These are phyloP conservation scores for Actenoides hombroni DNA, from an alignment of 2,113 vertebrate genomes.

Conservation along the genomic window DNA sequence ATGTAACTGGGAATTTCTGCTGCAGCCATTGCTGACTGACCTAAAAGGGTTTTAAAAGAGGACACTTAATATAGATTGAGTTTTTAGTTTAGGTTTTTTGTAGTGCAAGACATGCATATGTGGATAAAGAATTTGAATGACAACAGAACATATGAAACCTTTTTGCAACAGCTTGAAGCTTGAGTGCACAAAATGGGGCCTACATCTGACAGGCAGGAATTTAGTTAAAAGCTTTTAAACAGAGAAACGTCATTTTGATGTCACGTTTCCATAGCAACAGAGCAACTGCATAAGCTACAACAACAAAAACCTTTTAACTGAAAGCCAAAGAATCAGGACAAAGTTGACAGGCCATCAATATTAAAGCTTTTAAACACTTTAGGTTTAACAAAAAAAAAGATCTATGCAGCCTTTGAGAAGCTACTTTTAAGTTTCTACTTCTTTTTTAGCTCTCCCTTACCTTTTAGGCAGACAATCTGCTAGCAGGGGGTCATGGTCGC, in stretches of 20 bases:
- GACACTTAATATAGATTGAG: conserved; percentile 67
- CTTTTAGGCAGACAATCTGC: conserved; percentile 71
- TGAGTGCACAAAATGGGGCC: conserved; percentile 97
- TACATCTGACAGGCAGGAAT: conserved; percentile 95
- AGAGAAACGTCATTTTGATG: conserved; percentile 97
- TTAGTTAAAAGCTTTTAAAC: conserved; percentile 99
- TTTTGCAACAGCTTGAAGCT: conserved; percentile 87
- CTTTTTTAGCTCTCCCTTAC: conserved; percentile 70
- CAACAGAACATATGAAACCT: conserved; percentile 84
- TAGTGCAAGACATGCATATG: conserved; percentile 69
- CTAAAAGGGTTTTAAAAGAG: conserved; percentile 75
- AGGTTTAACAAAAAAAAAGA: conserved; percentile 66
- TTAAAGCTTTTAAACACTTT: conserved; percentile 88
- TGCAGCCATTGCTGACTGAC: conserved; percentile 84
- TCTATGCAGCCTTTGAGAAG: conserved; percentile 71
- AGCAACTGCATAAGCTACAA: conserved; percentile 88
- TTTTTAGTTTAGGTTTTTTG: conserved; percentile 65
- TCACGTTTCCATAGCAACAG: conserved; percentile 98
- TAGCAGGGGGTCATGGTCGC: conserved; percentile 69
- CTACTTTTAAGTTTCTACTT: conserved; percentile 73
- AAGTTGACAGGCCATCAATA: conserved; percentile 86
- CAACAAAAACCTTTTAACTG: conserved; percentile 99
- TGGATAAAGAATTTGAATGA: conserved; percentile 74
- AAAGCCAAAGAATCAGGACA: conserved; percentile 91
- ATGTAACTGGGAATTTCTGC: conserved; percentile 89